Percentiles rank a stretch among this genome's conserved stretches.
Evolutionary conservation across 2,113 vertebrate genomes (phyloP).

Genomic region (Gila orcuttii): DNA sequence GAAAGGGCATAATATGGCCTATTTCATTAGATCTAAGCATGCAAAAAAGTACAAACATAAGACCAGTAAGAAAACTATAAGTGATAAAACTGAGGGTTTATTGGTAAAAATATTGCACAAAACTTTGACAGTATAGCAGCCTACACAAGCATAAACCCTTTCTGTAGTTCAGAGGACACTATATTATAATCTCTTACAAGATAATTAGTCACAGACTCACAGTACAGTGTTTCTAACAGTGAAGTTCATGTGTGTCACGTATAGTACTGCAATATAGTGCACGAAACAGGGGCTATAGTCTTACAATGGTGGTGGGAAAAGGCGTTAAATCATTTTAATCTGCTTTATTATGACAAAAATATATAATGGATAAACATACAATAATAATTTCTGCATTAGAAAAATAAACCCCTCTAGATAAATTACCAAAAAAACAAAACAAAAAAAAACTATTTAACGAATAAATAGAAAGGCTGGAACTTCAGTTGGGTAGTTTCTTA

Average conservation of each 20-base stretch:
- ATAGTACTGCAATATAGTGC: constrained; percentile 27
- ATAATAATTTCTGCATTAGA: constrained; percentile 41
- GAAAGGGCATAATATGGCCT: too few relatives aligned
- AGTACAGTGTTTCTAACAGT: constrained; percentile 35
- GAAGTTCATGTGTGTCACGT: constrained; percentile 3
- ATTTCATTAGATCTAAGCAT: too few relatives aligned
- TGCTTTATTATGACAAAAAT: constrained; percentile 26
- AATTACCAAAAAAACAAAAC: not conserved
- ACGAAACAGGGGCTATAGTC: constrained; percentile 13
- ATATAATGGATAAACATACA: constrained; percentile 25
- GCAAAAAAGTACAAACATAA: not conserved
- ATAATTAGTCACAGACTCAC: not conserved
- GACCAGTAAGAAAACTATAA: not conserved
- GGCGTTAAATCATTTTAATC: constrained; percentile 4
- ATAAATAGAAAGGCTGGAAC: not conserved
- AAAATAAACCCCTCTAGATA: constrained; percentile 47
- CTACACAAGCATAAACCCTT: constrained; percentile 22
- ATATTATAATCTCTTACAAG: not conserved
- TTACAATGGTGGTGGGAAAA: constrained; percentile 15
- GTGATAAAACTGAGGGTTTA: not conserved
- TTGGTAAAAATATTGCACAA: constrained; percentile 47
- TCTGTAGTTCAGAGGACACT: constrained; percentile 41
- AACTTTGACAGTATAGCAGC: not conserved
- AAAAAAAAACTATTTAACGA: not conserved
- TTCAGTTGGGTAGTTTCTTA: not conserved